These are phyloP conservation scores for Tetragonula carbonaria DNA, from an alignment of 2,888 invertebrate species.

Conservation along the genomic window DNA sequence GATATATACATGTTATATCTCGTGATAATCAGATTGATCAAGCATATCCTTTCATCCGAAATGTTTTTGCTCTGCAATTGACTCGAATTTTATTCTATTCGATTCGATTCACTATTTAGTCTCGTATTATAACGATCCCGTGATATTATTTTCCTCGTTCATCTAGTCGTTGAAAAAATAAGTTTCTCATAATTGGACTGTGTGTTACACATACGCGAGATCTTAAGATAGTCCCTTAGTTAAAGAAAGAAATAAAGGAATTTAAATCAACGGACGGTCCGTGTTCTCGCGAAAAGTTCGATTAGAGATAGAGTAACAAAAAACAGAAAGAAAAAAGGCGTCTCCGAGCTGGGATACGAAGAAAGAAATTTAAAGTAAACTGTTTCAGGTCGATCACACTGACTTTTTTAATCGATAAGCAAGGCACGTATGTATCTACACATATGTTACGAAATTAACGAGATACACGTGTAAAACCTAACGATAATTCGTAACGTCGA, in stretches of 20 bases:
- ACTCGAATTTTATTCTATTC: neutral
- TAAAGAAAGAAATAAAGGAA: neutral
- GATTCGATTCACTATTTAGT: neutral
- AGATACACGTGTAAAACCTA: neutral
- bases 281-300: neutral
- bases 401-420: neutral
- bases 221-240: neutral
- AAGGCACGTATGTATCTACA: too few relatives aligned
- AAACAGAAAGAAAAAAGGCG: neutral
- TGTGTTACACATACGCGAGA: too few relatives aligned
- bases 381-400: neutral
- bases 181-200: neutral
- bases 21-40: neutral
- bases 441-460: constrained; percentile 3
- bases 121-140: neutral
- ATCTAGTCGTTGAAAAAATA: constrained; percentile 6
- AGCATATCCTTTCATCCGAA: neutral
- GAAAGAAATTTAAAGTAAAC: neutral
- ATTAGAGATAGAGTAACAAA: neutral
- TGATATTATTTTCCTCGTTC: neutral
- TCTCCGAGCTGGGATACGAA: too few relatives aligned
- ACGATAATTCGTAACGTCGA: constrained; percentile 24
- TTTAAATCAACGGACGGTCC: neutral
- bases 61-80: neutral
- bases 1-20: constrained; percentile 53